Base-by-base conservation (phyloP, 1,140 invertebrate genomes). In the Drosophila saltans region DNA sequence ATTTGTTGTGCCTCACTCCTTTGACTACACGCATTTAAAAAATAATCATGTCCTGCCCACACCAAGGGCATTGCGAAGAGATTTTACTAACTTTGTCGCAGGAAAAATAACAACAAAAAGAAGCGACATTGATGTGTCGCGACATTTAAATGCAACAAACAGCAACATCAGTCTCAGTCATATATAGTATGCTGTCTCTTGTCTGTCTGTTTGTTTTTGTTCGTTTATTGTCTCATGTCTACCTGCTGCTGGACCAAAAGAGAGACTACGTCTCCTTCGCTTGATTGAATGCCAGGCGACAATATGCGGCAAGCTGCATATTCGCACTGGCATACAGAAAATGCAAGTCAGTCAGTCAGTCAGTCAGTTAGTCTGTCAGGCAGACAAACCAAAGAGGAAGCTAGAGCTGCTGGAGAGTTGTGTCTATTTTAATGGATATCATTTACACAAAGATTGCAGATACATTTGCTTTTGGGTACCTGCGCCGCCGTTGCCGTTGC, bases 101-200 rank as follows among this genome's bases (percentile, higher is more conserved):
- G 28, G 28, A 75, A 62, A 73, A 66, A 70, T 73, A 65, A 72
- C 6, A 36, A 36, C 33, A 36, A 74, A 69, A 63, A 78, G 0
- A 66, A 69, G 67, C 80, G 73, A 71, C 78, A 66, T 67, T 69
- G 59, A 73, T 81, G 69, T 73, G 80, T 75, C 80, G 80, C 80
- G 80, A 83, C 80, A 79, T 80, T 75, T 77, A 77, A 77, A 77
- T 77, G 59, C 43, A 45, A 40, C 41, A 16, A 36, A 40, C 39
- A 40, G 39, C 39, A 40, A 3, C 39, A 36, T 40, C 39, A 9
- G 39, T 40, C 39, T 40, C 39, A 40, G 45, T 24, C 45, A 48
- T 48, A 16, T 16, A 16, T 52, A 30, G 16, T 30, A 10, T 16
- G 16, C 41, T 55, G 43, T 52, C 45, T 59, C 36, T 59, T 24